Evolutionary conservation across 2,888 invertebrate genomes (phyloP), one percentile per base, ranked within the genome.

Genomic region (Cryptus viduatorius): DNA sequence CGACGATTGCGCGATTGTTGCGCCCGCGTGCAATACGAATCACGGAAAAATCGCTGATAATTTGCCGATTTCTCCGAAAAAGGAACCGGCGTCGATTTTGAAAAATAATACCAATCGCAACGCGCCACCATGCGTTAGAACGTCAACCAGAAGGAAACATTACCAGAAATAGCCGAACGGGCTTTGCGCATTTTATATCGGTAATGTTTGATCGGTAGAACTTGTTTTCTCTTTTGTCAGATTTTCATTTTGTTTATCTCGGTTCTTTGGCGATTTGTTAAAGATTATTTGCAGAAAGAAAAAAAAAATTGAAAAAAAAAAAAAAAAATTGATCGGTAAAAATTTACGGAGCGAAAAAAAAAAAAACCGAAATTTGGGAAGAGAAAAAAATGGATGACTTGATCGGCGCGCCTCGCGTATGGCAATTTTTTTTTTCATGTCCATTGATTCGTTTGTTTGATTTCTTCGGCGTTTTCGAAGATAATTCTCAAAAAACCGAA

Each of bases 131-230:
- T 90, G 90, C 77, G 84, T 90, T 1, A 89, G 91, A 80, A 90
- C 90, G 1, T 92, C 92, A 0, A 89, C 87, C 24, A 88, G 92
- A 42, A 89, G 88, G 81, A 91, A 89, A 87, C 89, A 92, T 59
- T 92, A 91, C 84, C 85, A 79, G 53, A 87, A 88, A 81, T 87
- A 83, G 84, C 72, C 19, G 3, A 56, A 56, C 10, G 44, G 67
- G 12, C 1, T 79, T 24, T 73, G 67, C 53, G 53, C 78, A 19
- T 72, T 80, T 19, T n/a, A 53, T 64, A 82, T 85, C 24, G 82
- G 80, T 12, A 10, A 81, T 37, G 48, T 83, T 48, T 83, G 42
- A 73, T 59, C 64, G 12, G 3, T 8, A 29, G 14, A 46, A n/a
- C 3, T 19, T 64, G 67, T 56, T 53, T 10, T 29, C 50, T 5